phyloP scores from a whole-genome alignment of 2,113 vertebrate genomes.

The Struthio camelus region DNA sequence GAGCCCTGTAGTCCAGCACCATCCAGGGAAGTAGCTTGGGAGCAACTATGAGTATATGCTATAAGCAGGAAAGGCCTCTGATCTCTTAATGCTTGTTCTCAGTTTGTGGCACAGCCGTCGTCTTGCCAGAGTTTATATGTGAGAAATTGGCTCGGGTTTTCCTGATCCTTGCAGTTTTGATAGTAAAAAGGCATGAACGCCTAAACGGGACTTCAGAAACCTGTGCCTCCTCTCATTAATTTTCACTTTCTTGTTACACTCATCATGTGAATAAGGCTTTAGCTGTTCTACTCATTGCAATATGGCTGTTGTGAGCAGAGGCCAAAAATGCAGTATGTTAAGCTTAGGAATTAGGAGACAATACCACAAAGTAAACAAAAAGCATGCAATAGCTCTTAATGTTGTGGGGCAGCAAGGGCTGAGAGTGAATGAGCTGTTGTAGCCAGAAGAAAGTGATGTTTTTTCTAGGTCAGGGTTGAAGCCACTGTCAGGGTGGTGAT shows the following conservation, averaged over 20 bases:
- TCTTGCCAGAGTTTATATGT: fast-evolving
- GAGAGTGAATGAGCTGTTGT: background rate
- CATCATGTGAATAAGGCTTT: fast-evolving
- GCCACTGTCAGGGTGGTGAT: constrained; percentile 32
- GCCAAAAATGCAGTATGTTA: background rate
- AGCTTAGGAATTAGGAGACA: fast-evolving
- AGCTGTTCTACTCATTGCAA: fast-evolving
- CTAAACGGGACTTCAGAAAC: fast-evolving
- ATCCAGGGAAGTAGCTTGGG: fast-evolving
- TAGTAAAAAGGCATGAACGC: background rate
- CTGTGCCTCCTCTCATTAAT: fast-evolving
- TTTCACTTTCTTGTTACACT: background rate
- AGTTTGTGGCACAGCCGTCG: fast-evolving
- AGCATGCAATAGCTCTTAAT: fast-evolving
- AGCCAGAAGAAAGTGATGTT: constrained; percentile 12
- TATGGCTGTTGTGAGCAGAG: background rate
- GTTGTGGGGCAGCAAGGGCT: background rate
- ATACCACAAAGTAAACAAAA: background rate
- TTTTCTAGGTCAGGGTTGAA: constrained; percentile 39
- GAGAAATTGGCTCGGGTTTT: background rate
- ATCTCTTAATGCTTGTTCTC: background rate
- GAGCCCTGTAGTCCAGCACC: background rate
- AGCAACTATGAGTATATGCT: fast-evolving
- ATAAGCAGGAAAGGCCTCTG: background rate
- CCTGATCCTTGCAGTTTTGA: background rate